Base-by-base conservation (phyloP, 2,888 invertebrate species). In the Masnerella sp. region DNA sequence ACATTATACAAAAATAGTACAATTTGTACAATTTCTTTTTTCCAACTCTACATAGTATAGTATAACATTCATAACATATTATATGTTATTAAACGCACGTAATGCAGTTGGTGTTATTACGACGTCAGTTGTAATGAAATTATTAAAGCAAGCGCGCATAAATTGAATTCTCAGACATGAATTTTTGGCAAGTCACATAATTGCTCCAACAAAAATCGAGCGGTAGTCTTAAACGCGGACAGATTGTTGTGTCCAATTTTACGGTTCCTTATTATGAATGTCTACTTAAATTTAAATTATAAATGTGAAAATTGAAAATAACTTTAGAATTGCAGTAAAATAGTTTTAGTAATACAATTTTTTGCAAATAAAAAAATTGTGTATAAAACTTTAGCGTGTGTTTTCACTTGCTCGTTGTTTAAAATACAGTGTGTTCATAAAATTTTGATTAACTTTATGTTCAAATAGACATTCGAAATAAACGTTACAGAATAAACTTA, bases 101-200 rank as follows among this genome's bases (percentile, higher is more conserved):
- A n/a, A n/a, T n/a, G n/a, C n/a, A n/a, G n/a, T n/a, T n/a, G n/a
- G n/a, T n/a, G n/a, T n/a, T n/a, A n/a, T n/a, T n/a, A n/a, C n/a
- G 14, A 36, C 34, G 11, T 17, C 11, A 3, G 14, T 52, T 12
- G 22, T 18, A 15, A 2, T 8, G 30, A 43, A 15, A 15, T 43
- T 14, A 22, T 7, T 32, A 18, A 47, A 20, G 28, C 4, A 22
- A 20, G 14, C 14, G 18, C 18, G 30, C 12, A 32, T 18, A n/a
- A 36, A 22, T 54, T 4, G 32, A 56, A 58, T 34, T 47, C 17
- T n/a, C n/a, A n/a, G n/a, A n/a, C 47, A 15, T 15, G 56, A 65
- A 42, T 49, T 56, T 67, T 67, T 67, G 67, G 67, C 67, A 67
- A 67, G 67, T 49, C 15, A 56, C 47, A 56, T 40, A 47, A 56